phyloP scores from a whole-genome alignment of 2,888 invertebrate genomes.

The Agonopterix arenella region DNA sequence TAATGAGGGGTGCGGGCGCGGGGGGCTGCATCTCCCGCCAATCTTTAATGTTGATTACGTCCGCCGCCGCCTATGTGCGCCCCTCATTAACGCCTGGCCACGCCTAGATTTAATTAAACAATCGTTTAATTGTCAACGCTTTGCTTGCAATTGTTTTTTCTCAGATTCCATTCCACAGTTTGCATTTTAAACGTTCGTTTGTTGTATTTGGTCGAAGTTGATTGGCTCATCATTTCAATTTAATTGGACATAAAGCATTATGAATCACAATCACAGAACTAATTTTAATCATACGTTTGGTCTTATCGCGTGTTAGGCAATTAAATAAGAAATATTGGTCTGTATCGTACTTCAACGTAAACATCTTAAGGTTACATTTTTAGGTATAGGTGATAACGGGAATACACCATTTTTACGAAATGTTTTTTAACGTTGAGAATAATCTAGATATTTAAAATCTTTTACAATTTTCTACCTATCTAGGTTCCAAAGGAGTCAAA shows the following conservation, averaged over 20 bases:
- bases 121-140: slow-evolving; percentile 56
- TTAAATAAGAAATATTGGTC: no score
- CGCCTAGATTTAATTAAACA: slow-evolving; percentile 73
- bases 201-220: slow-evolving; percentile 23
- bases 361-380: no score
- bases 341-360: no score
- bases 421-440: no score
- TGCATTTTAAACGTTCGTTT: slow-evolving; percentile 16
- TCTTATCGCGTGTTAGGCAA: no score
- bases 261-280: no score
- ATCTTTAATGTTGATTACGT: slow-evolving; percentile 76
- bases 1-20: slow-evolving; percentile 75
- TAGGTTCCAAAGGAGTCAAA: no score
- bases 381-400: no score
- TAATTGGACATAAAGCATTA: slow-evolving; percentile 32
- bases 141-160: slow-evolving; percentile 41
- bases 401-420: no score
- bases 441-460: no score
- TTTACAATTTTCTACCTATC: no score
- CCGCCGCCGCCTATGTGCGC: slow-evolving; percentile 68
- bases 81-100: slow-evolving; percentile 72
- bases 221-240: slow-evolving; percentile 35
- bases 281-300: no score
- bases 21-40: slow-evolving; percentile 74
- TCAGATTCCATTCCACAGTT: slow-evolving; percentile 34